Evolutionary conservation across 2,888 invertebrate species (phyloP).

Genomic region (Metalampra italica): DNA sequence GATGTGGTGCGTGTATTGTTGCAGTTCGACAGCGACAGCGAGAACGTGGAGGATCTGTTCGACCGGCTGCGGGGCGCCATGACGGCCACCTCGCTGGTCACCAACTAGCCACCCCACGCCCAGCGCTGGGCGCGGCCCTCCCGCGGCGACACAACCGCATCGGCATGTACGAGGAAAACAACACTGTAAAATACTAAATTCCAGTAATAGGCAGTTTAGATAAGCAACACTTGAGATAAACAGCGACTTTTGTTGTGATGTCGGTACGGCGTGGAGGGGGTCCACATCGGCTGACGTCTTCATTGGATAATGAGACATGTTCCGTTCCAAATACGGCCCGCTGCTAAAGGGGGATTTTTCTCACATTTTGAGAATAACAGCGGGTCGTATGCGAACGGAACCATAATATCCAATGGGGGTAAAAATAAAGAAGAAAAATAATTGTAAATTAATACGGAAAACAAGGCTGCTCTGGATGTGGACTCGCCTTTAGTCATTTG

Average conservation of each 20-base stretch:
- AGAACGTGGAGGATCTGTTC: conserved; percentile 26
- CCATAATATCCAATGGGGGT: no score
- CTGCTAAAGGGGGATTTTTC: no score
- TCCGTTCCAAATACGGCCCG: no score
- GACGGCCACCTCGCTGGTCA: conserved; percentile 3
- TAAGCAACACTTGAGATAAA: not conserved
- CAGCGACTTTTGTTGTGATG: not conserved
- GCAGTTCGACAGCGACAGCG: conserved; percentile 46
- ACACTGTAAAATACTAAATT: not conserved
- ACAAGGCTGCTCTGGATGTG: no score
- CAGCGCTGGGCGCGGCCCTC: not conserved
- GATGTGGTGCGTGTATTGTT: conserved; percentile 4
- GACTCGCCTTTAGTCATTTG: no score
- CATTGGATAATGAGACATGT: not conserved
- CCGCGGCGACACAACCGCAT: no score
- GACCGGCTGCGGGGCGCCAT: conserved; percentile 9
- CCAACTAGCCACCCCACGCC: conserved; percentile 2
- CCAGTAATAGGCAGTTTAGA: not conserved
- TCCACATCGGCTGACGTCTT: not conserved
- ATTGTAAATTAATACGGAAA: no score
- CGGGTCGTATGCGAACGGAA: no score
- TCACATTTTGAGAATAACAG: no score
- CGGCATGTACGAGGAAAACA: not conserved
- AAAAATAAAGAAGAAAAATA: no score
- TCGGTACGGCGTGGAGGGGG: not conserved